These are phyloP conservation scores for Emesis castigata DNA, from an alignment of 2,888 invertebrate species.

Conservation along the genomic window DNA sequence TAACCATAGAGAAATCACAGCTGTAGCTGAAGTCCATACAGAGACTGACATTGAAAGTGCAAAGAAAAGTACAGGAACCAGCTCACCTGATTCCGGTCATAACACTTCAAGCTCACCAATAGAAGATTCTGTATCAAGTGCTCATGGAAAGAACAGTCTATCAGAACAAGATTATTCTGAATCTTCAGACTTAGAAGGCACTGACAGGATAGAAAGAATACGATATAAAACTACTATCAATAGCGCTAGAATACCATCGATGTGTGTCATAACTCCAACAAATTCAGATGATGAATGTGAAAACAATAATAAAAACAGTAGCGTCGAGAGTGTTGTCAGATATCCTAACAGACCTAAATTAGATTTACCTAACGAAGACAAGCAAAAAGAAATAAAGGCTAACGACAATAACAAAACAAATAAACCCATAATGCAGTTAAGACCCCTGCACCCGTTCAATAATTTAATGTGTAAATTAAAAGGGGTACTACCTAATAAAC, in stretches of 20 bases:
- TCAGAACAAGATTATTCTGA: constrained; percentile 96
- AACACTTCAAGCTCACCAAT: constrained; percentile 95
- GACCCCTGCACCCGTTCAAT: constrained; percentile 90
- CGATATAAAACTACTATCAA: constrained; percentile 96
- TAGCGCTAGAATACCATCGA: constrained; percentile 96
- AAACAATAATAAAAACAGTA: constrained; percentile 77
- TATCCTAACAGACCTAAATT: constrained; percentile 79
- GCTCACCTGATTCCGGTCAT: constrained; percentile 94
- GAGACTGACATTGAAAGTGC: constrained; percentile 82
- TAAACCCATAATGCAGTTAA: constrained; percentile 77
- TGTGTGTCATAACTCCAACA: constrained; percentile 97
- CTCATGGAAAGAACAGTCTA: constrained; percentile 91
- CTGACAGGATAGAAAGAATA: constrained; percentile 95
- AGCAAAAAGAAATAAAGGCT: constrained; percentile 75
- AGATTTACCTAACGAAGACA: constrained; percentile 80
- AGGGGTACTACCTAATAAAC: constrained; percentile 88
- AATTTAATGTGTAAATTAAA: constrained; percentile 93
- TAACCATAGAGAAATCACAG: constrained; percentile 86
- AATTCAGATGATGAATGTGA: constrained; percentile 96
- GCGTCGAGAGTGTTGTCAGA: constrained; percentile 65
- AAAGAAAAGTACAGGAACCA: constrained; percentile 90
- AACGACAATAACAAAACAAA: constrained; percentile 64
- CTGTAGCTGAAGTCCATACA: constrained; percentile 88
- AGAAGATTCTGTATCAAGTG: constrained; percentile 93
- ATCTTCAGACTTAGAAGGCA: constrained; percentile 96